Percentiles rank a stretch among this genome's conserved stretches.
phyloP scores from a whole-genome alignment of 2,888 invertebrate genomes.

The Acrobasis consociella region DNA sequence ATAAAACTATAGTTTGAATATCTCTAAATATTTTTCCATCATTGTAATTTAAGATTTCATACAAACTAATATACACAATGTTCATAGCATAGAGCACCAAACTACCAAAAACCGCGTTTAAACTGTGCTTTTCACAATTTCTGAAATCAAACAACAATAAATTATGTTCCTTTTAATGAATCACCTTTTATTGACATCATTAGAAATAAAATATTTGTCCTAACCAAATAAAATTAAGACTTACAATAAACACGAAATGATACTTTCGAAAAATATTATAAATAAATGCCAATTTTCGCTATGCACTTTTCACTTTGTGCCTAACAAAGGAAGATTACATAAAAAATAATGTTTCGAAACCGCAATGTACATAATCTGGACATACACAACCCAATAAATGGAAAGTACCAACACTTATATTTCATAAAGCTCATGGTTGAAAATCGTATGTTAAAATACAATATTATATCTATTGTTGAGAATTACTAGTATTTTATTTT shows the following conservation, averaged over 20 bases:
- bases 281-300: slow-evolving; percentile 27
- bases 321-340: slow-evolving; percentile 33
- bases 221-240: not conserved
- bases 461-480: slow-evolving; percentile 74
- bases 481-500: slow-evolving; percentile 77
- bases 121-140: slow-evolving; percentile 21
- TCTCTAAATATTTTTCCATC: slow-evolving; percentile 75
- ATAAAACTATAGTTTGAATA: slow-evolving; percentile 52
- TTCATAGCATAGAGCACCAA: slow-evolving; percentile 34
- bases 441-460: slow-evolving; percentile 49
- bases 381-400: slow-evolving; percentile 34
- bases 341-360: slow-evolving; percentile 28
- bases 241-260: not conserved
- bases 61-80: slow-evolving; percentile 31
- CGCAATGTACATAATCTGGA: slow-evolving; percentile 42
- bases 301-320: slow-evolving; percentile 41
- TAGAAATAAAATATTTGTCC: slow-evolving; percentile 1
- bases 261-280: slow-evolving; percentile 3
- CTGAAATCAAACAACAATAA: slow-evolving; percentile 11
- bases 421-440: slow-evolving; percentile 57
- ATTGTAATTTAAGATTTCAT: slow-evolving; percentile 49
- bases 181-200: slow-evolving; percentile 1
- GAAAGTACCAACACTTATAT: slow-evolving; percentile 49
- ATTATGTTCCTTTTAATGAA: slow-evolving; percentile 11
- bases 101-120: slow-evolving; percentile 31